Percentiles rank a stretch among this genome's conserved stretches.
Evolutionary conservation across 2,113 vertebrate species (phyloP).

Genomic region (Osmerus eperlanus): DNA sequence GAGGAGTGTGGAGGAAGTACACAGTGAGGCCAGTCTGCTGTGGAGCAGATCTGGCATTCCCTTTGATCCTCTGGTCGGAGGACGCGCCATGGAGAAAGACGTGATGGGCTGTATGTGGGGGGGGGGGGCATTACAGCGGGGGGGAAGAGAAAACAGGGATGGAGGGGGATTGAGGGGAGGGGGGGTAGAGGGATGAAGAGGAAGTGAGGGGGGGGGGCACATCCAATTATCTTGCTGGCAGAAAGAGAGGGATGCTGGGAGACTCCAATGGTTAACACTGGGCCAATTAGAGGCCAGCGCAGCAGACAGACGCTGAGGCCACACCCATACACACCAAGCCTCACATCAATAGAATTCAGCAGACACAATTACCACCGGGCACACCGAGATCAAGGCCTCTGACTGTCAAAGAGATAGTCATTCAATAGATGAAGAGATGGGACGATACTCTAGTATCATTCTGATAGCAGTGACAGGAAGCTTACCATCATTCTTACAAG

Average conservation of each 20-base stretch:
- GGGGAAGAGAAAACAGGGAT: slow-evolving; percentile 28
- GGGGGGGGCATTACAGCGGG: neutral
- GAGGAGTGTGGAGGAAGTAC: neutral
- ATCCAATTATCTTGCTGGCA: slow-evolving; percentile 64
- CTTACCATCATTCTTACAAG: neutral
- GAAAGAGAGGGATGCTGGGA: slow-evolving; percentile 43
- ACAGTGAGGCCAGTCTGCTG: too few species aligned
- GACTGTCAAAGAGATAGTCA: neutral
- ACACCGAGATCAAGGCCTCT: neutral
- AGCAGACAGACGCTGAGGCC: slow-evolving; percentile 22
- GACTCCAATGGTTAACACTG: slow-evolving; percentile 9
- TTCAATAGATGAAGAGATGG: neutral
- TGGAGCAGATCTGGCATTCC: too few species aligned
- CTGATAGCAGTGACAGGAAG: slow-evolving; percentile 26
- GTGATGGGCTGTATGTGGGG: too few species aligned
- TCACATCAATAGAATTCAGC: neutral
- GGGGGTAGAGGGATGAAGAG: slow-evolving; percentile 35
- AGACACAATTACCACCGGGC: neutral
- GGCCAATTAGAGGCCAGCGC: slow-evolving; percentile 64
- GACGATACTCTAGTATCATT: slow-evolving; percentile 25
- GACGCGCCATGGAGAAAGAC: too few species aligned
- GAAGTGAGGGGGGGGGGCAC: slow-evolving; percentile 38
- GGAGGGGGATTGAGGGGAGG: slow-evolving; percentile 30
- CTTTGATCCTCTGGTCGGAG: too few species aligned
- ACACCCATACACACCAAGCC: neutral